Evolutionary conservation across 1,140 invertebrate species (phyloP).

Genomic region (Schlechtendalia chinensis): DNA sequence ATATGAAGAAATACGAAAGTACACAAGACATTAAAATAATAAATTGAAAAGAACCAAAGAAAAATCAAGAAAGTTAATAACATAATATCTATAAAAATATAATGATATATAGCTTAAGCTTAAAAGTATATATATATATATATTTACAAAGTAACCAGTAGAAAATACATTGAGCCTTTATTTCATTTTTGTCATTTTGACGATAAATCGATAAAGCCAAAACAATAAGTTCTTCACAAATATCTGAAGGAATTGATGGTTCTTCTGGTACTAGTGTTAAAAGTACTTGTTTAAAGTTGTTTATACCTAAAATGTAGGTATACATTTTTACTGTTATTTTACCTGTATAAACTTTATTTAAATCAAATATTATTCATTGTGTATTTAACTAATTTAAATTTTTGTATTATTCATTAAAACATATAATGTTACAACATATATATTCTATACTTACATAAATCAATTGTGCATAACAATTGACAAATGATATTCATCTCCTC

Average conservation of each 20-base stretch:
- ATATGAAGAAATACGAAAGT: not conserved
- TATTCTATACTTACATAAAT: conserved; percentile 18
- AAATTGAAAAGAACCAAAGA: too few relatives aligned
- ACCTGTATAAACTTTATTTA: not conserved
- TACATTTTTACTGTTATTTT: not conserved
- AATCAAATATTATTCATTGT: not conserved
- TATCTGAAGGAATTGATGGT: conserved; percentile 12
- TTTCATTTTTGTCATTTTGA: not conserved
- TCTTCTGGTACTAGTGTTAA: conserved; percentile 40
- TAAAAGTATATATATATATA: not conserved
- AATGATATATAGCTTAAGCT: too few relatives aligned
- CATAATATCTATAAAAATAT: too few relatives aligned
- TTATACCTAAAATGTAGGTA: not conserved
- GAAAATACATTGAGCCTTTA: conserved; percentile 12
- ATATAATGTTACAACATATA: not conserved
- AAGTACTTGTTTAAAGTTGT: conserved; percentile 21
- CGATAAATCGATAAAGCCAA: conserved; percentile 22
- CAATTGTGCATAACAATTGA: conserved; percentile 31
- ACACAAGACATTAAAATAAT: not conserved
- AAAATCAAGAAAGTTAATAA: too few relatives aligned
- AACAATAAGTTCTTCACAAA: conserved; percentile 42
- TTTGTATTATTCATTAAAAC: too few relatives aligned
- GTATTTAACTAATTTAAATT: too few relatives aligned
- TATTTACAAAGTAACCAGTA: conserved; percentile 40
- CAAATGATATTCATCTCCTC: conserved; percentile 38